These are phyloP conservation scores for Anseranas semipalmata DNA, from an alignment of 2,113 vertebrate species.

Conservation along the genomic window DNA sequence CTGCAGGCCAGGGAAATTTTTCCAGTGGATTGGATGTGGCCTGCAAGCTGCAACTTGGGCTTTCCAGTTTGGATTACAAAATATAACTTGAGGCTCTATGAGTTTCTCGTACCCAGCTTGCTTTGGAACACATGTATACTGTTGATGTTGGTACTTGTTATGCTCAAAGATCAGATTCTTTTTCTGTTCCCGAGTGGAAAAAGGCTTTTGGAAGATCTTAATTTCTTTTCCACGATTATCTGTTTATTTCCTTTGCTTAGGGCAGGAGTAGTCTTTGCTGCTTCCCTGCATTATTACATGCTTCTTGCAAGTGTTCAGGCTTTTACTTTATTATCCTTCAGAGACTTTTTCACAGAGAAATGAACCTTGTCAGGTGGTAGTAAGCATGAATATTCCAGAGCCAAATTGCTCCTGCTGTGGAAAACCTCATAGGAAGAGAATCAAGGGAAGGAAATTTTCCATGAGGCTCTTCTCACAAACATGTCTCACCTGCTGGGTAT, in stretches of 20 bases:
- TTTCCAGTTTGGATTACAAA: accelerated
- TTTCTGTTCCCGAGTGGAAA: not conserved
- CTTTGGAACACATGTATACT: accelerated
- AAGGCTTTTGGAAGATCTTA: not conserved
- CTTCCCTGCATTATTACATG: conserved; percentile 5
- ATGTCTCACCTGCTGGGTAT: not conserved
- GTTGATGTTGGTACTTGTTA: not conserved
- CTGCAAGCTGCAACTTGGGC: not conserved
- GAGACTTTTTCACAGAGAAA: conserved; percentile 43
- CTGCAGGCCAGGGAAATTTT: not conserved
- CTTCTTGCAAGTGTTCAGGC: conserved; percentile 25
- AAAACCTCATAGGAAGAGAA: not conserved
- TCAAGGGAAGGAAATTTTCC: conserved; percentile 12
- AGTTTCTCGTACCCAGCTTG: not conserved
- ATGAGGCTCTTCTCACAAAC: not conserved
- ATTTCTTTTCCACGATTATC: not conserved
- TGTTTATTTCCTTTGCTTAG: not conserved
- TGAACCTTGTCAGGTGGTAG: conserved; percentile 47
- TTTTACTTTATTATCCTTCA: conserved; percentile 54
- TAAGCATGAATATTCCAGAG: conserved; percentile 49
- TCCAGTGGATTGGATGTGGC: not conserved
- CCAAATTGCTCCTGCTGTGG: conserved; percentile 4
- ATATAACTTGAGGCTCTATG: not conserved
- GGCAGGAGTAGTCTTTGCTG: not conserved
- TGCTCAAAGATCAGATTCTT: not conserved